phyloP scores from a whole-genome alignment of 2,797 vertebrate genomes.

The Phataginus tricuspis region DNA sequence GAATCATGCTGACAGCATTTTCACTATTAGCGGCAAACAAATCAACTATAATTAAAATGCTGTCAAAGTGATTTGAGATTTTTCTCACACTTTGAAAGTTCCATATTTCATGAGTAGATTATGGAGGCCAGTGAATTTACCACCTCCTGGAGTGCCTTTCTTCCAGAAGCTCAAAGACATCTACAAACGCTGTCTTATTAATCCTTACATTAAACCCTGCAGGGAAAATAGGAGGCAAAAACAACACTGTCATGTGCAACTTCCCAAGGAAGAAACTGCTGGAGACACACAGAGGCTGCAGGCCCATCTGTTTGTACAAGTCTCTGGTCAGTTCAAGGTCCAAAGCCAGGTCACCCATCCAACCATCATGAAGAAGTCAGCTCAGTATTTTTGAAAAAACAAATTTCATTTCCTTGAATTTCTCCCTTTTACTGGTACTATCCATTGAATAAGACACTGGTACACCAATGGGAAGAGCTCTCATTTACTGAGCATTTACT shows the following conservation, averaged over 20 bases:
- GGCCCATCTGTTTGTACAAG: neutral
- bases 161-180: slow-evolving; percentile 79
- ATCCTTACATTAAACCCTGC: slow-evolving; percentile 71
- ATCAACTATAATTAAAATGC: slow-evolving; percentile 84
- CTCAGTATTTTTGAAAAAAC: neutral
- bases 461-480: neutral
- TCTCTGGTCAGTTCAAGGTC: neutral
- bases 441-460: neutral
- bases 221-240: slow-evolving; percentile 43
- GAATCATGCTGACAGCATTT: slow-evolving; percentile 79
- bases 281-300: neutral
- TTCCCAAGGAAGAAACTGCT: neutral
- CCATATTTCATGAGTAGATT: slow-evolving; percentile 75
- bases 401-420: slow-evolving; percentile 36
- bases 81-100: slow-evolving; percentile 80
- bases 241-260: neutral
- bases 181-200: slow-evolving; percentile 76
- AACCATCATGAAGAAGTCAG: neutral
- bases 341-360: neutral
- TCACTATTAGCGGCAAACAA: slow-evolving; percentile 80
- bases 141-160: slow-evolving; percentile 80
- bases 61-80: slow-evolving; percentile 80
- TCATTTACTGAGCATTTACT: neutral
- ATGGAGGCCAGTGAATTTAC: slow-evolving; percentile 79
- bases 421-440: neutral